Base-by-base conservation (phyloP, 2,888 invertebrate species). In the Ctenicera cuprea region DNA sequence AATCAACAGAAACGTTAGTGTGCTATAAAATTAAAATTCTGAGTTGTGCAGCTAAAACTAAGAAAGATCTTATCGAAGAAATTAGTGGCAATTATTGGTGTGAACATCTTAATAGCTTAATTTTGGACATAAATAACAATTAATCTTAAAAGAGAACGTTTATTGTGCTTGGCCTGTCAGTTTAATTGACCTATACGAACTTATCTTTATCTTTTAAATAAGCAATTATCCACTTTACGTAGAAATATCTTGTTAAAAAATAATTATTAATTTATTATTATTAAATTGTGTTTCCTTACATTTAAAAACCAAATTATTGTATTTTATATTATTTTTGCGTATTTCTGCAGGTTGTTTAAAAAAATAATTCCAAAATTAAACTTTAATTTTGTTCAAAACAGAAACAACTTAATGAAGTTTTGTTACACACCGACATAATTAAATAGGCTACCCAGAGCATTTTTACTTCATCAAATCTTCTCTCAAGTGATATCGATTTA, bases 61-160 rank as follows among this genome's bases (percentile, higher is more conserved):
- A 33, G 9, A 9, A 33, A 11, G 20, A 20, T 48, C 20, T 48
- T 48, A 48, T 48, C 20, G 0, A 18, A 48, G 48, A 14, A 54
- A 54, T 54, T 14, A 33, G n/a, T 54, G 14, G 14, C 54, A 54
- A 54, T 54, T 54, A 54, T 1, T 54, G 54, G 30, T 54, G 54
- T 26, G n/a, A 54, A 26, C 54, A 54, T 30, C 22, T 54, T 18
- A 18, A 54, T 11, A 18, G 30, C n/a, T 54, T 54, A 54, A 30
- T 54, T 54, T 30, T 14, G 7, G 54, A 54, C 54, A 54, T 54
- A 54, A 54, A 54, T 54, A 54, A n/a, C 54, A 54, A 54, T 54
- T 54, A 54, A 12, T 48, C 8, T 30, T 33, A 30, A 30, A 54
- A n/a, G 14, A n/a, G 12, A 30, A 16, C n/a, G 2, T 14, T 48